Evolutionary conservation across 1,140 invertebrate genomes (phyloP), one percentile per base, ranked within the genome.

Genomic region (Atopsyche davidsoni): DNA sequence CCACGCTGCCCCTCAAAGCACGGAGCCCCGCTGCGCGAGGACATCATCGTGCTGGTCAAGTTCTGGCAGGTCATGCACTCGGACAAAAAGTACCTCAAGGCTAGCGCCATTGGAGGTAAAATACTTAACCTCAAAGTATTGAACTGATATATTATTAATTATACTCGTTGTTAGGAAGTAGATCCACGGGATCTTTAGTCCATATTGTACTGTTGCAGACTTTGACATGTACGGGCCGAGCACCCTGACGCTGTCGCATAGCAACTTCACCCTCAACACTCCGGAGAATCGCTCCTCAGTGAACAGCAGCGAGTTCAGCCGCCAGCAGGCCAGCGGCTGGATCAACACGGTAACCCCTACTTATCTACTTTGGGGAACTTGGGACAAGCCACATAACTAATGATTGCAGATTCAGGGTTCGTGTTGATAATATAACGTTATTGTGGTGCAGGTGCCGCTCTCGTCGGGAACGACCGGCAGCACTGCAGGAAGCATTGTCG

Each of bases 1-100:
- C 82, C 87, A 14, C 85, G 85, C 43, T 92, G 85, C 59, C 95
- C 96, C 0, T 85, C 85, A 1, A 90, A 95, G 60, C 75, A 81
- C 59, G 61, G 79, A 1, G 78, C 81, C 2, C 82, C 86, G 3
- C 67, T 98, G 7, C 69, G 87, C 24, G 91, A 97, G 59, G 95
- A 99, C 62, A 91, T 99, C 44, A 78, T 82, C 17, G 85, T 85
- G 2, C 65, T 99, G n/a, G 81, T 96, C 17, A 84, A 86, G 55
- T 99, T 98, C 67, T 99, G 95, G 93, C 88, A 96, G 64, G 81
- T 86, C 9, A 86, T 99, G 80, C 89, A 96, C 68, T 88, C 90
- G 4, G 96, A 99, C 64, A 96, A 95, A 70, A 98, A 98, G 67
- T 96, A 98, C 67, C 74, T 99, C 46, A 87, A 88, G 68, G 83